Percentiles rank a stretch among this genome's conserved stretches.
Conservation (phyloP, 1,140 invertebrate genomes). For the Zaprionus kolodkinae region DNA sequence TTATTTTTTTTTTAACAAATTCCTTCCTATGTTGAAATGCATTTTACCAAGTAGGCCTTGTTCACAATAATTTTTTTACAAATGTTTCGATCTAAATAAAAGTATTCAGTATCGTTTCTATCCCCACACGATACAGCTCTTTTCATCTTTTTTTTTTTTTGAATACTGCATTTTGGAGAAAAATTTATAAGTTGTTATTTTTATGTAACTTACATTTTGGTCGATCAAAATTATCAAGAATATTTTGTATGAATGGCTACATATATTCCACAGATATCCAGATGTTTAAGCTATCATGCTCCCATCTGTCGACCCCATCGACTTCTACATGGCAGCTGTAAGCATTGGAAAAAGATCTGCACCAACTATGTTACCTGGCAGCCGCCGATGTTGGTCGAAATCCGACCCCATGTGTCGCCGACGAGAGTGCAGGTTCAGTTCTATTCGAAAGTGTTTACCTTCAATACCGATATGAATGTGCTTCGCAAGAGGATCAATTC, state of each 20-base stretch:
- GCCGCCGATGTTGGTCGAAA: slow-evolving; percentile 6
- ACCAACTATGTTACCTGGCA: slow-evolving; percentile 16
- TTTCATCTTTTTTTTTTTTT: not conserved
- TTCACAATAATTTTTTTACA: not conserved
- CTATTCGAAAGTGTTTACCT: slow-evolving; percentile 51
- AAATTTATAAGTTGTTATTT: slow-evolving; percentile 15
- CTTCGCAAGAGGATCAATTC: slow-evolving; percentile 61
- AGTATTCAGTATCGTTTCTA: not conserved
- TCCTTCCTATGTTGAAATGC: too few species aligned
- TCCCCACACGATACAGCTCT: slow-evolving; percentile 5
- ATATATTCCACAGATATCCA: slow-evolving; percentile 61
- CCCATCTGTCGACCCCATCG: slow-evolving; percentile 48
- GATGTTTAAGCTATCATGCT: slow-evolving; percentile 57
- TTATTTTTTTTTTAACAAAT: too few species aligned
- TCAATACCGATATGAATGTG: slow-evolving; percentile 44
- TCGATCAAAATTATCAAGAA: slow-evolving; percentile 3
- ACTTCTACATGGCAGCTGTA: slow-evolving; percentile 29
- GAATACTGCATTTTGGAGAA: not conserved
- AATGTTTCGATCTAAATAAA: not conserved
- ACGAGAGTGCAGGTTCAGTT: slow-evolving; percentile 33
- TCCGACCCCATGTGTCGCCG: not conserved
- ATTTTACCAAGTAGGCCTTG: too few species aligned
- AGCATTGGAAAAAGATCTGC: slow-evolving; percentile 47
- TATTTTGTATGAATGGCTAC: slow-evolving; percentile 32
- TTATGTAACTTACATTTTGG: slow-evolving; percentile 1